Evolutionary conservation across 2,113 vertebrate genomes (phyloP).

Genomic region (Hirundichthys speculiger): DNA sequence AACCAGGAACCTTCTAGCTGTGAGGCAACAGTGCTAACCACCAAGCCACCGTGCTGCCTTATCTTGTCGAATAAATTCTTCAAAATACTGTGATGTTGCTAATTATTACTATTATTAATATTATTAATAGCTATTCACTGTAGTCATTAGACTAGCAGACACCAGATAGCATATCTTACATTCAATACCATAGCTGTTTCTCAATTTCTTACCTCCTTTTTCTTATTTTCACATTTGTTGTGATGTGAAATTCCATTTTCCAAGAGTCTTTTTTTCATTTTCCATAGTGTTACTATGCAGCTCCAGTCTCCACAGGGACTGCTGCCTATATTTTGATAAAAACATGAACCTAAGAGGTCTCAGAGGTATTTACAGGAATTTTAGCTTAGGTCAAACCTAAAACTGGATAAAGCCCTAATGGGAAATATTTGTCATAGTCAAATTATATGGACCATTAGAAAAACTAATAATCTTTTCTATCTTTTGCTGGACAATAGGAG

Average conservation of each 20-base stretch:
- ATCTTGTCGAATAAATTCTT: too few relatives aligned
- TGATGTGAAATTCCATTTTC: constrained; percentile 48
- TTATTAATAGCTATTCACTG: not conserved
- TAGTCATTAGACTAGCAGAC: not conserved
- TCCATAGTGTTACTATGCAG: constrained; percentile 11
- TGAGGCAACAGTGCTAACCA: too few relatives aligned
- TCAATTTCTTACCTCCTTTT: not conserved
- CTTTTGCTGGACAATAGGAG: not conserved
- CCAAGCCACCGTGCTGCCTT: too few relatives aligned
- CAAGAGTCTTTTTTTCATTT: constrained; percentile 26
- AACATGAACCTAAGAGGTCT: not conserved
- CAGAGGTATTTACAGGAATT: not conserved
- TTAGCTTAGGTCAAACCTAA: not conserved
- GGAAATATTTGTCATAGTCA: not conserved
- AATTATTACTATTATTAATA: too few relatives aligned
- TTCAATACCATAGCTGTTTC: constrained; percentile 7
- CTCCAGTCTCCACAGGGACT: constrained; percentile 5
- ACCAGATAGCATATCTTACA: constrained; percentile 16
- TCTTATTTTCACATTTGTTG: constrained; percentile 2
- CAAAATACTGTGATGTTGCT: too few relatives aligned
- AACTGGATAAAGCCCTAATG: not conserved
- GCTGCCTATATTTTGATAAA: constrained; percentile 14
- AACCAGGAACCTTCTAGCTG: too few relatives aligned
- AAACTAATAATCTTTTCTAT: not conserved
- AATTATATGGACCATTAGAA: not conserved